Conservation (phyloP, 2,113 vertebrate genomes). For the Oxygymnocypris stewartii region DNA sequence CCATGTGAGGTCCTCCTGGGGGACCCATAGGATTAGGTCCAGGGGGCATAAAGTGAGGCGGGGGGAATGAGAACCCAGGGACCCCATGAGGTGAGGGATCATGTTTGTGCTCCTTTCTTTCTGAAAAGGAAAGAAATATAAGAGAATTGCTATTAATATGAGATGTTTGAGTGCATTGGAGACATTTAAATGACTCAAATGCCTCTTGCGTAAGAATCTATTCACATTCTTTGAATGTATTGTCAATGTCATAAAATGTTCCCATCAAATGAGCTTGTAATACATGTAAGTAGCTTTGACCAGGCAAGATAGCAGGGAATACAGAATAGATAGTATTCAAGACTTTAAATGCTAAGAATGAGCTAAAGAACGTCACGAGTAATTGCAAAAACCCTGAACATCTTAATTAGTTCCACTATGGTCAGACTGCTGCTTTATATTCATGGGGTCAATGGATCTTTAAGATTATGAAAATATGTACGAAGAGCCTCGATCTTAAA, state of each 20-base stretch:
- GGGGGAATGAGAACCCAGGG: conserved; percentile 67
- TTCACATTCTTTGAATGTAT: not conserved
- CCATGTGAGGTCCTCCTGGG: conserved; percentile 30
- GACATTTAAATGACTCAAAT: not conserved
- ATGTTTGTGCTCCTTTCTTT: conserved; percentile 89
- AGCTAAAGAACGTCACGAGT: not conserved
- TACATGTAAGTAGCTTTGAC: not conserved
- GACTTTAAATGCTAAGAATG: not conserved
- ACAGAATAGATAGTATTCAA: not conserved
- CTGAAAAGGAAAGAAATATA: conserved; percentile 66
- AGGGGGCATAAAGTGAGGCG: conserved; percentile 47
- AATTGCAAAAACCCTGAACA: not conserved
- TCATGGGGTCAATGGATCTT: not conserved
- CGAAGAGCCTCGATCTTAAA: not conserved
- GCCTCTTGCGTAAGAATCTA: too few species aligned
- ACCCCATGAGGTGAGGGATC: conserved; percentile 82
- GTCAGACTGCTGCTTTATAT: not conserved
- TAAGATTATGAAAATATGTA: not conserved
- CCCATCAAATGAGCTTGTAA: not conserved
- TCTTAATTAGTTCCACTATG: not conserved
- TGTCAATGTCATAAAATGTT: not conserved
- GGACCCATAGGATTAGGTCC: conserved; percentile 44
- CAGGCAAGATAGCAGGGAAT: not conserved
- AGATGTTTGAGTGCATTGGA: not conserved
- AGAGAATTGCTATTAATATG: not conserved